phyloP scores from a whole-genome alignment of 1,140 invertebrate species.

The Pentalonia nigronervosa region DNA sequence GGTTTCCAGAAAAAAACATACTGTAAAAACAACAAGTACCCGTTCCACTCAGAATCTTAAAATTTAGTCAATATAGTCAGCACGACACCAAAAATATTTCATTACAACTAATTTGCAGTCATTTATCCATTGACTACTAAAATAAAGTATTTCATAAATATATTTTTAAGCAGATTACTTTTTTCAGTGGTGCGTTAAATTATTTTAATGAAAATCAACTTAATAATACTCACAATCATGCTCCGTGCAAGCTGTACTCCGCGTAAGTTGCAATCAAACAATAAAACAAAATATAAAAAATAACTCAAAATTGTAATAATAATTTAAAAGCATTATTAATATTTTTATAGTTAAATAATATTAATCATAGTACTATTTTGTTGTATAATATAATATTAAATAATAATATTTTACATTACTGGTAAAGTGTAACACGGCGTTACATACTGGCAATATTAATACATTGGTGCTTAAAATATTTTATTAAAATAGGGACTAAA shows the following conservation, averaged over 20 bases:
- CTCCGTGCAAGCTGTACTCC: constrained; percentile 77
- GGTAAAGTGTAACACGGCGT: not conserved
- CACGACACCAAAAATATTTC: not conserved
- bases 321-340: constrained; percentile 21
- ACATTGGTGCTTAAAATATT: not conserved
- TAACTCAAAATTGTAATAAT: constrained; percentile 8
- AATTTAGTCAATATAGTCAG: not conserved
- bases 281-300: constrained; percentile 51
- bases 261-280: constrained; percentile 49
- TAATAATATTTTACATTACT: not conserved
- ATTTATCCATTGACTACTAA: not conserved
- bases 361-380: not conserved
- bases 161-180: constrained; percentile 18
- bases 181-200: not conserved
- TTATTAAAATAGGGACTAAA: not conserved
- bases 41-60: not conserved
- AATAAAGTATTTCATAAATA: not conserved
- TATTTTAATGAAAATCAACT: constrained; percentile 44
- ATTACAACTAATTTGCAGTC: not conserved
- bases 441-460: constrained; percentile 6
- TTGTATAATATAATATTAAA: not conserved
- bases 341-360: constrained; percentile 2
- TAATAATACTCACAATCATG: constrained; percentile 79
- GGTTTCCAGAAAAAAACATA: not conserved
- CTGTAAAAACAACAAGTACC: not conserved